Evolutionary conservation across 2,888 invertebrate genomes (phyloP), one percentile per base, ranked within the genome.

Genomic region (Ectropis crepuscularia): DNA sequence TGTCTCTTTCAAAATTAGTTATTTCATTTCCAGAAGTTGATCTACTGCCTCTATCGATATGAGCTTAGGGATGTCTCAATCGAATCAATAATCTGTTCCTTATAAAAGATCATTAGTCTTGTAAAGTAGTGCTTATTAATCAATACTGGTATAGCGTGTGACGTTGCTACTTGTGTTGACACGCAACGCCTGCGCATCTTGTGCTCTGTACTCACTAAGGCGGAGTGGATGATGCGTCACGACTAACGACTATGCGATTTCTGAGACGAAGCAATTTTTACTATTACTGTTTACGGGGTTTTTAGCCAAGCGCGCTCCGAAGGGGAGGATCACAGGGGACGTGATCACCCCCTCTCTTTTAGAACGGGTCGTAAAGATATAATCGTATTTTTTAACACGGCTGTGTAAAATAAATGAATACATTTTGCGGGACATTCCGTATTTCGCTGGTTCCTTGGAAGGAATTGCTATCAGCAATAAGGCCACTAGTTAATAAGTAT

Each of bases 81-180:
- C 83, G 86, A 80, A 79, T 81, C 83, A 86, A 87, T 88, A 88
- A 89, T 90, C 89, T 89, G 88, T 88, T 89, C 83, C 87, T 82
- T 77, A 80, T 90, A 91, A 91, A 86, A 83, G 81, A 83, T 88
- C 85, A 92, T 92, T 92, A 91, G 92, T 92, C 87, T 85, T 82
- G 80, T 69, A 78, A 80, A 77, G 75, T 73, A 78, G 75, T 80
- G 81, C 81, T 88, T 90, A 88, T 88, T 90, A 88, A 89, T 91
- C 89, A 89, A 70, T 72, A 65, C 48, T 63, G 16, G 49, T 45
- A 53, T 70, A 49, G 72, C 72, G 70, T 70, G 72, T 58, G 41
- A 69, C 11, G 38, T 49, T 37, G 89, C 89, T 89, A 88, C 89
- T 77, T 80, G 88, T 89, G 82, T 88, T 88, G 65, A 78, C 88